These are phyloP conservation scores for Tetragonula clypearis DNA, from an alignment of 1,140 invertebrate genomes.

Conservation along the genomic window DNA sequence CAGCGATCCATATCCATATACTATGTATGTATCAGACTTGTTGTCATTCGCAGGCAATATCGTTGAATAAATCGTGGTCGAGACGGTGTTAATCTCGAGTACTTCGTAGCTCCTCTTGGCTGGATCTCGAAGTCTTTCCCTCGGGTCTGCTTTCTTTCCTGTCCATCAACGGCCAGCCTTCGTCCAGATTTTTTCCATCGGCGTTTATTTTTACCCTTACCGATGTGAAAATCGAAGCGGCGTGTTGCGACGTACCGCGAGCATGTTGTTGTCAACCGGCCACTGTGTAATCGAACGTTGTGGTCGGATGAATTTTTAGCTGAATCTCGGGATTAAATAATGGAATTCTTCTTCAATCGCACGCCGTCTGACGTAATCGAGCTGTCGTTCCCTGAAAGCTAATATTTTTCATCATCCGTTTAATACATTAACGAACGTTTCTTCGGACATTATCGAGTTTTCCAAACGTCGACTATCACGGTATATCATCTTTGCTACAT, in stretches of 20 bases:
- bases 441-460: neutral
- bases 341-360: neutral
- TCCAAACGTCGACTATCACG: neutral
- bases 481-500: neutral
- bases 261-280: neutral
- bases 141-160: too few relatives aligned
- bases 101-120: neutral
- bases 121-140: neutral
- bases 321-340: neutral
- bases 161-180: neutral
- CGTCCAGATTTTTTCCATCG: neutral
- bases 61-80: neutral
- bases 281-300: slow-evolving; percentile 27
- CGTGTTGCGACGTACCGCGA: neutral
- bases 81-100: neutral
- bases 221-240: neutral
- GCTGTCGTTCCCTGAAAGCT: neutral
- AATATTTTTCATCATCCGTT: neutral
- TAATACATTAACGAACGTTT: too few relatives aligned
- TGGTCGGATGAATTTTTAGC: slow-evolving; percentile 9
- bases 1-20: neutral
- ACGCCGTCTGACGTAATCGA: neutral
- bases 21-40: neutral
- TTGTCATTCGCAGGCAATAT: neutral
- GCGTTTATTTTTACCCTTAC: neutral